Percentiles rank a stretch among this genome's conserved stretches.
Conservation (phyloP, 1,140 invertebrate species). For the Caenorhabditis tropicalis region DNA sequence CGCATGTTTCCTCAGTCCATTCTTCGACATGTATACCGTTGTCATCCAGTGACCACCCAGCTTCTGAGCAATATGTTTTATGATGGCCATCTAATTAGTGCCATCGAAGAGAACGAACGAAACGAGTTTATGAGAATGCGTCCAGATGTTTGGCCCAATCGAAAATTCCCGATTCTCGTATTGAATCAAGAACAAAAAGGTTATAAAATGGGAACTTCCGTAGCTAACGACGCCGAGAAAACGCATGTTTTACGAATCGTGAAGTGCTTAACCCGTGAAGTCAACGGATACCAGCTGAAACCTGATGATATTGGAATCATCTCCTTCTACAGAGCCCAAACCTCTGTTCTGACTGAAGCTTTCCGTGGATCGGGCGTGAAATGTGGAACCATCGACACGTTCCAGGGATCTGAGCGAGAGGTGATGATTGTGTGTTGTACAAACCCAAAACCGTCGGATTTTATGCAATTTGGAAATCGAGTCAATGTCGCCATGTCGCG, state of each 20-base stretch:
- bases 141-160: neutral
- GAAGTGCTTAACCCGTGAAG: neutral
- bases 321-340: neutral
- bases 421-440: neutral
- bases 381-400: neutral
- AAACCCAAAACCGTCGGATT: neutral
- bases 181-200: neutral
- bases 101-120: neutral
- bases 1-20: neutral
- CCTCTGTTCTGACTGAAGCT: neutral
- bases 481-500: neutral
- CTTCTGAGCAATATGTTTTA: neutral
- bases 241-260: neutral
- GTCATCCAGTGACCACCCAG: neutral
- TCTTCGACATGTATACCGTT: neutral
- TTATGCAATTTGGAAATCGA: neutral
- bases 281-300: neutral
- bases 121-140: conserved; percentile 14
- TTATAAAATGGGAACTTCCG: neutral
- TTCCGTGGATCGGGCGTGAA: neutral
- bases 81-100: neutral
- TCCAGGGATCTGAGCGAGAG: neutral
- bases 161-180: neutral
- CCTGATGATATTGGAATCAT: neutral
- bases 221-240: neutral